Evolutionary conservation across 2,797 vertebrate species (phyloP), one percentile per base, ranked within the genome.

Genomic region (Hozukius guyotensis): DNA sequence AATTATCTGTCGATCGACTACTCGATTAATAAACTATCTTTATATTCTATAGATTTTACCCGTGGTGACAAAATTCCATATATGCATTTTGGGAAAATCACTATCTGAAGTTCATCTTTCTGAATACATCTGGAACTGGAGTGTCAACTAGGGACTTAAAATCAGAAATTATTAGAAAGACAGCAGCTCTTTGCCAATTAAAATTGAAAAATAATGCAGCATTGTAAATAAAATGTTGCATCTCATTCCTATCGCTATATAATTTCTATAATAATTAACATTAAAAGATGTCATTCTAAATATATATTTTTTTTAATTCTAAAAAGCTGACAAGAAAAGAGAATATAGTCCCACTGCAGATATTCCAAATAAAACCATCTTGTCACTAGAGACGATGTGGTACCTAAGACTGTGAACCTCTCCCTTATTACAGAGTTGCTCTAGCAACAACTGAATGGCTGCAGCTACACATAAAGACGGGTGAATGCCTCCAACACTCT

Each of bases 401-500:
- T 24, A 16, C 6, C 38, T 78, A 22, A 46, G 70, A 71, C 36
- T 34, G 77, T 61, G 49, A 59, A 7, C 3, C n/a, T 29, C 16
- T 77, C 8, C 20, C 34, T 84, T 55, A 24, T 72, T 69, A 36
- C 42, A 1, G 14, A 72, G 82, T 79, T 72, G 46, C 88, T 77
- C 2, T 38, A 75, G 81, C 78, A 85, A 85, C 78, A 66, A 3
- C 49, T 77, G 66, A 84, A 79, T 22, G 46, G 71, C 78, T 84
- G n/a, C 71, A 80, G 73, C 72, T 53, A 5, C 63, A 49, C 59
- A 16, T 10, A 10, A 25, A 83, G 59, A 69, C 46, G n/a, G 56
- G 42, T 42, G 53, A 36, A 59, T 10, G 60, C 63, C 80, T 22
- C 66, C 34, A 3, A 27, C 55, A 16, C 57, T 77, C 53, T 24